phyloP scores from a whole-genome alignment of 2,888 invertebrate species.

The Xylota sylvarum region DNA sequence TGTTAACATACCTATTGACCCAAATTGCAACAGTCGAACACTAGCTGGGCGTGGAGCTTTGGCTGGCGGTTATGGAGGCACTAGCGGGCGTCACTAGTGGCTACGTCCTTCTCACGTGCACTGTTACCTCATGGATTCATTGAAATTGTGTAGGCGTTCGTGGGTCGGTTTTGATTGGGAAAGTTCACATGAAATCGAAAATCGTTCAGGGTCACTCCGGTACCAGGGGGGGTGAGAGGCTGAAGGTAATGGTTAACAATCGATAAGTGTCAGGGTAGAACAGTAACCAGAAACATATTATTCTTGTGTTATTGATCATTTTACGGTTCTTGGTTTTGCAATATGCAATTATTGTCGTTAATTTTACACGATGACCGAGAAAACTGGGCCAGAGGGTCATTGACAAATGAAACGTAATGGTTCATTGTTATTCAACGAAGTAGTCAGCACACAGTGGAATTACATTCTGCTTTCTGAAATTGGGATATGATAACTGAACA shows the following conservation, averaged over 20 bases:
- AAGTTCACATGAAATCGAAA: constrained; percentile 58
- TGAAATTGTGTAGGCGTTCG: constrained; percentile 48
- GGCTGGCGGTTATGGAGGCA: constrained; percentile 32
- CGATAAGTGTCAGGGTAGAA: constrained; percentile 40
- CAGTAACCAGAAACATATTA: constrained; percentile 31
- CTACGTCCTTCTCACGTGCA: constrained; percentile 9
- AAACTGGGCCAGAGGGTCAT: neutral
- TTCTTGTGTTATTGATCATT: constrained; percentile 21
- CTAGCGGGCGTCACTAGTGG: constrained; percentile 19
- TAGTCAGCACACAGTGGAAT: too few species aligned
- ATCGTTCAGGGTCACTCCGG: constrained; percentile 56
- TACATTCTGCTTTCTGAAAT: too few species aligned
- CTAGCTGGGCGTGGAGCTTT: constrained; percentile 42
- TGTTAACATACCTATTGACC: constrained; percentile 77
- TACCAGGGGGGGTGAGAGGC: neutral
- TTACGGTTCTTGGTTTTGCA: constrained; percentile 29
- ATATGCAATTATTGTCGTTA: constrained; percentile 18
- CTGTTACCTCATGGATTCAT: constrained; percentile 18
- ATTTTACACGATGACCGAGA: neutral
- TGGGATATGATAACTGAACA: too few species aligned
- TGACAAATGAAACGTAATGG: neutral
- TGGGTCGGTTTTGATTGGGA: constrained; percentile 32
- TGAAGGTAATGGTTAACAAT: constrained; percentile 12
- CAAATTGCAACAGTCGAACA: constrained; percentile 70
- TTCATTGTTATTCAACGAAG: neutral